These are phyloP conservation scores for Anhinga rufa DNA, from an alignment of 2,113 vertebrate species.

Conservation along the genomic window DNA sequence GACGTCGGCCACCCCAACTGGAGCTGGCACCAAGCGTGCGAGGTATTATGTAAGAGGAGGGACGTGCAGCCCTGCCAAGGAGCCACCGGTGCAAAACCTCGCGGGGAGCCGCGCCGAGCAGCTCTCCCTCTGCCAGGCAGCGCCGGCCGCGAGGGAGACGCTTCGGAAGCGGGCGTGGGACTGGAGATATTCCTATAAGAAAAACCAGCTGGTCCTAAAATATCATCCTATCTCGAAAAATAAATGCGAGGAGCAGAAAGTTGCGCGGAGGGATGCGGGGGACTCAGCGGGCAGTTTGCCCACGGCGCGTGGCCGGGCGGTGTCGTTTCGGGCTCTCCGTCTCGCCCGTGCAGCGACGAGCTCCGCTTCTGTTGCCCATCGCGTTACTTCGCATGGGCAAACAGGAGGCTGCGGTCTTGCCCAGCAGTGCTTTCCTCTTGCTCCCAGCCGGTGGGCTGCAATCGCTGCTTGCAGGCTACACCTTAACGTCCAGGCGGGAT, in stretches of 20 bases:
- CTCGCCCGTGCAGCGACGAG: accelerated
- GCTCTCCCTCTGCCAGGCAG: neutral
- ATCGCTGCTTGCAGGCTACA: neutral
- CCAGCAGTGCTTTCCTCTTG: neutral
- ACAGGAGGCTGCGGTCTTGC: neutral
- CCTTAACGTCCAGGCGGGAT: neutral
- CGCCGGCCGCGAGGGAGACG: neutral
- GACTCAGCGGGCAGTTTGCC: accelerated
- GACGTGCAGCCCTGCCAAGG: conserved; percentile 7
- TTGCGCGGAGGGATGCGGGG: neutral
- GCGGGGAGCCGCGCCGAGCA: neutral
- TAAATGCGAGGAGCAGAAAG: neutral
- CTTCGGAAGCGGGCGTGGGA: accelerated
- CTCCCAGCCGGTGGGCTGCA: neutral
- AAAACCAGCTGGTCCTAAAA: neutral
- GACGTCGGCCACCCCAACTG: neutral
- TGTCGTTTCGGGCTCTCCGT: accelerated
- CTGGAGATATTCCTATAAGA: neutral
- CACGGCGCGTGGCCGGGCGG: neutral
- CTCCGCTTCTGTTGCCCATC: neutral
- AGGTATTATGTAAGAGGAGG: conserved; percentile 37
- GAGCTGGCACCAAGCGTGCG: neutral
- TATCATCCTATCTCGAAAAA: neutral
- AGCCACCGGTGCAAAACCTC: conserved; percentile 19
- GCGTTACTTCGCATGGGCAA: neutral